Base-by-base conservation (phyloP, 2,888 invertebrate genomes). In the Allygus modestus region DNA sequence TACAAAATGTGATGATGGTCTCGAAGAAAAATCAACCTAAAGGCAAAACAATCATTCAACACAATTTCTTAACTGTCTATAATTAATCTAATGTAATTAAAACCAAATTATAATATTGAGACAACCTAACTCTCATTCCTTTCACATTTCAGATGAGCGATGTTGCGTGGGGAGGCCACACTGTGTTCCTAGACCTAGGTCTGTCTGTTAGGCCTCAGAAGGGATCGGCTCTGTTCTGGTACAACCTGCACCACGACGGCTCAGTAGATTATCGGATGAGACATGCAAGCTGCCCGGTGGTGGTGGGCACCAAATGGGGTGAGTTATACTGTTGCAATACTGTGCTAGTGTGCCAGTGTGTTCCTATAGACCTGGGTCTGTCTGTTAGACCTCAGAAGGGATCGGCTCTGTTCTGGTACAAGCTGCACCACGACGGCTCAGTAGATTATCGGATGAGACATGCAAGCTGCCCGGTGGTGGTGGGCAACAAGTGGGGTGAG, bases 141-240 rank as follows among this genome's bases (percentile, higher is more conserved):
- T 37, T 9, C 37, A 7, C 37, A 4, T 7, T 9, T 37, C 37
- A 93, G 92, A 91, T 93, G 91, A 91, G 91, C 81, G 92, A 93
- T 88, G 93, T 94, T 33, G 91, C 91, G 86, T 92, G 91, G 61
- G 94, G 94, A 46, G 94, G 94, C 28, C 93, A 92, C 1, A 94
- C 94, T 12, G 93, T 93, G 0, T 94, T 94, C 89, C 92, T 93
- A 15, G 90, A 91, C 82, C 89, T 93, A 33, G 92, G 91, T 26
- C 89, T 92, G 54, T 90, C 91, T 79, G 89, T 93, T n/a, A 51
- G 41, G 17, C 93, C 94, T 0, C 89, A 91, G 86, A 92, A 92
- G 89, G 93, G 94, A 54, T 90, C 92, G 51, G 92, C 93, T 75
- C 92, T 92, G 37, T 93, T 94, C 89, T 94, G 93, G 93, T 92